Percentiles rank a stretch among this genome's conserved stretches.
Evolutionary conservation across 1,140 invertebrate genomes (phyloP).

Genomic region (Drosophila lacertosa): DNA sequence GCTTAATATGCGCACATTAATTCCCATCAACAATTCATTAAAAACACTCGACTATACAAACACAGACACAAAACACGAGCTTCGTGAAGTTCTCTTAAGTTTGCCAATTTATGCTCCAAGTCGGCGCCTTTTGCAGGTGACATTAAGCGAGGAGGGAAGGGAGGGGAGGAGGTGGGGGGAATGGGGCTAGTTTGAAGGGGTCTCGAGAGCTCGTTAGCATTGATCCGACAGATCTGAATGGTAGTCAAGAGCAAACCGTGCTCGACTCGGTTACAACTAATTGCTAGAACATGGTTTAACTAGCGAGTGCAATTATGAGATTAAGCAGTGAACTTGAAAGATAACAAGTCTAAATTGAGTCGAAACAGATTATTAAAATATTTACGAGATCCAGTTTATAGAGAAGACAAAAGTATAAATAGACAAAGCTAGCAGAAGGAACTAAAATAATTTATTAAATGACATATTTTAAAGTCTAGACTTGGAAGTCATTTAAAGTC

Average conservation of each 20-base stretch:
- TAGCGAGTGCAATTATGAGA: slow-evolving; percentile 10
- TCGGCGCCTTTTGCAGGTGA: slow-evolving; percentile 18
- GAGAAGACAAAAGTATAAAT: neutral
- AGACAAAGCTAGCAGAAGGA: no score
- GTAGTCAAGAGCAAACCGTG: slow-evolving; percentile 24
- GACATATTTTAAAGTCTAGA: no score
- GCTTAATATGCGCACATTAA: slow-evolving; percentile 79
- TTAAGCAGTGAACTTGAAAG: slow-evolving; percentile 5
- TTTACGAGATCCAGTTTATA: neutral
- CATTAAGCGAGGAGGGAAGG: neutral
- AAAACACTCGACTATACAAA: slow-evolving; percentile 56
- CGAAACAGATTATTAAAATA: neutral
- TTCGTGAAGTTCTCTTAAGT: slow-evolving; percentile 1
- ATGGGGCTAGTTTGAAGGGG: slow-evolving; percentile 1
- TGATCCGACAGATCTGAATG: slow-evolving; percentile 66
- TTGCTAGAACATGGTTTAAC: slow-evolving; percentile 6
- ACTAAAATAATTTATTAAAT: no score
- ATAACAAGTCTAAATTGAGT: slow-evolving; percentile 1
- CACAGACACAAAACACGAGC: slow-evolving; percentile 13
- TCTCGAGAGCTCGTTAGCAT: slow-evolving; percentile 61
- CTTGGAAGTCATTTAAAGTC: no score
- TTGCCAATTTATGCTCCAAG: slow-evolving; percentile 3
- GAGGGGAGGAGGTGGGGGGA: no score
- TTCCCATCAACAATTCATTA: slow-evolving; percentile 78
- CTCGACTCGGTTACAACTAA: slow-evolving; percentile 15